These are phyloP conservation scores for Tortricodes alternella DNA, from an alignment of 2,888 invertebrate genomes.

Conservation along the genomic window DNA sequence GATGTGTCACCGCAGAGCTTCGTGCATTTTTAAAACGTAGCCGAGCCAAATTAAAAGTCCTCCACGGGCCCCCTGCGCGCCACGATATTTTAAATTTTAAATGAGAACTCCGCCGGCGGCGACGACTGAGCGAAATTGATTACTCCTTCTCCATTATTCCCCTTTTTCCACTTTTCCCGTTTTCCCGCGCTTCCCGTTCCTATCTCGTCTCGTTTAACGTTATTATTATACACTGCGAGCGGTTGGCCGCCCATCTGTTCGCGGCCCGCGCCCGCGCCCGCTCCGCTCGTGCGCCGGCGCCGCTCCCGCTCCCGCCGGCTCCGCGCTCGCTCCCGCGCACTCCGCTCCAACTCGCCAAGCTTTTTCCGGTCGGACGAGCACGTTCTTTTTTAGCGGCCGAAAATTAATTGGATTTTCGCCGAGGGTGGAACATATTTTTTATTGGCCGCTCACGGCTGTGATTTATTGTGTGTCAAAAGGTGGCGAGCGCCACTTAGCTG, in stretches of 20 bases:
- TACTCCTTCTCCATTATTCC: conserved; percentile 82
- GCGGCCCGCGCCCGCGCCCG: conserved; percentile 33
- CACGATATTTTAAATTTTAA: conserved; percentile 80
- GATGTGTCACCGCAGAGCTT: conserved; percentile 76
- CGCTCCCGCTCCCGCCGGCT: conserved; percentile 38
- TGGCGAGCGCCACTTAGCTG: conserved; percentile 80
- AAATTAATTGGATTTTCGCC: conserved; percentile 83
- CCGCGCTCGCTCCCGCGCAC: conserved; percentile 37
- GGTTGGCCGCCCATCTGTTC: conserved; percentile 26
- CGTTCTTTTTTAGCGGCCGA: conserved; percentile 78
- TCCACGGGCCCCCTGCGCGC: conserved; percentile 68
- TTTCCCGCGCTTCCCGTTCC: conserved; percentile 67
- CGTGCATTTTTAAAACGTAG: conserved; percentile 78
- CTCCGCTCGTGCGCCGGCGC: conserved; percentile 39
- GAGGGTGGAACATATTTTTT: conserved; percentile 82
- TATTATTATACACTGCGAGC: conserved; percentile 67
- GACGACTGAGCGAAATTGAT: conserved; percentile 81
- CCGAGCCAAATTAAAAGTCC: conserved; percentile 79
- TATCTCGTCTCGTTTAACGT: conserved; percentile 75
- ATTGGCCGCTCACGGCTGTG: conserved; percentile 79
- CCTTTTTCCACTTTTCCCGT: conserved; percentile 75
- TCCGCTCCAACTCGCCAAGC: conserved; percentile 52
- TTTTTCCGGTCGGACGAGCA: conserved; percentile 74
- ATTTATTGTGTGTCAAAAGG: conserved; percentile 82
- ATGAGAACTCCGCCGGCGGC: conserved; percentile 75